A percentile compares a stretch with the other conserved stretches of the same genome.
Conservation (phyloP, 2,888 invertebrate genomes). For the Keiferia lycopersicella region DNA sequence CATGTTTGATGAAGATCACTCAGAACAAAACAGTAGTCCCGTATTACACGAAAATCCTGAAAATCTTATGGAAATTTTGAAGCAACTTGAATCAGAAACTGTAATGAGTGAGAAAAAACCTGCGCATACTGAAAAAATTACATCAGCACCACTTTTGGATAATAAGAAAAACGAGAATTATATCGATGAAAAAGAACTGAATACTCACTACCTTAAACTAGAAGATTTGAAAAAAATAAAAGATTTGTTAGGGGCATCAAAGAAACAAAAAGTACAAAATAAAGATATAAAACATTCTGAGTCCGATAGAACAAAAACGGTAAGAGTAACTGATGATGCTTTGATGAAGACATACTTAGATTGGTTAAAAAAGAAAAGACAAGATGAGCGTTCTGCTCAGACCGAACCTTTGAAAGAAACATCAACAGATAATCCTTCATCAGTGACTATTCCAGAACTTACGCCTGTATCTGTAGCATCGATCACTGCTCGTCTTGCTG, state of each 20-base stretch:
- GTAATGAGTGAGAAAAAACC: background rate
- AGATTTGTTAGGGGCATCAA: background rate
- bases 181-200: background rate
- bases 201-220: background rate
- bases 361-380: background rate
- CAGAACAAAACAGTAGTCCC: background rate
- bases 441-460: background rate
- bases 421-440: background rate
- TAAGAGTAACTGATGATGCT: slow-evolving; percentile 1
- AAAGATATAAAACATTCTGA: background rate
- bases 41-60: background rate
- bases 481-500: background rate
- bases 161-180: background rate
- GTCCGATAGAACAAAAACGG: background rate
- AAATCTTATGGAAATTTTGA: background rate
- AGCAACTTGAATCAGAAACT: background rate
- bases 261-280: background rate
- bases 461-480: background rate
- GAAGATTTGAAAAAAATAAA: slow-evolving; percentile 3
- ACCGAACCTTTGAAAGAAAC: background rate
- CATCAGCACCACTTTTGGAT: background rate
- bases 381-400: background rate
- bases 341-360: background rate
- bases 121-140: background rate
- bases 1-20: background rate